Evolutionary conservation across 35 echinoderm and acorn worm species (phyloP), one percentile per base, ranked within the genome.

Genomic region (Heliocidaris tuberculata): DNA sequence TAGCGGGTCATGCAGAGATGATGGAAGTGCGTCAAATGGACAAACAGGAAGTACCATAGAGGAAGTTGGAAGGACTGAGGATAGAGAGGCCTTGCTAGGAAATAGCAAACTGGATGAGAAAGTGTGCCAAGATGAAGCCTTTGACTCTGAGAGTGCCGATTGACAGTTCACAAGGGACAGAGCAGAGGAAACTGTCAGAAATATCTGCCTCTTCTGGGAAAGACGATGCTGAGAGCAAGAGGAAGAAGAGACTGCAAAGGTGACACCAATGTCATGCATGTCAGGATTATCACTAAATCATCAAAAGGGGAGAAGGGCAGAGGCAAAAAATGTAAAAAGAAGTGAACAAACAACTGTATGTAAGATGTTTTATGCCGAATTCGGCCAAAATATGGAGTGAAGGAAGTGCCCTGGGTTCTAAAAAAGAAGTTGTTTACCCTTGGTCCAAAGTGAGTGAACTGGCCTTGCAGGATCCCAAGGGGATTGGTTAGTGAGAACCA

Each of bases 211-310:
- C 42, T 12, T 48, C 49, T 9, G 50, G 42, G 5, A 90, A 90
- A 48, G 16, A 48, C 7, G 88, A 90, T 90, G 88, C 13, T 5
- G 7, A 35, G 88, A 90, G 42, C 17, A 90, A 90, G 85, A 95
- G 49, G 70, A 54, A 49, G 13, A 95, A n/a, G n/a, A 90, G 29
- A 90, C 48, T 17, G 86, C 50, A 19, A 50, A 88, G 50, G 48
- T 52, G 85, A 85, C 85, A 61, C 86, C 47, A 89, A 24, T 56
- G 56, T 95, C 48, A 86, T 54, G 11, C 94, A 86, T n/a, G 56
- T 95, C 86, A 95, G 88, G 94, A 95, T 95, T 19, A 90, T 95
- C 86, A 50, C 31, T 0, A 95, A 95, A 90, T 48, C 50, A 2
- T 32, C 88, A 42, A 95, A 95, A 59, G 35, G 49, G 19, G 49